Evolutionary conservation across 37 sponge, comb jelly and placozoan genomes (phyloP).

Genomic region (Cliona cf. orientalis): DNA sequence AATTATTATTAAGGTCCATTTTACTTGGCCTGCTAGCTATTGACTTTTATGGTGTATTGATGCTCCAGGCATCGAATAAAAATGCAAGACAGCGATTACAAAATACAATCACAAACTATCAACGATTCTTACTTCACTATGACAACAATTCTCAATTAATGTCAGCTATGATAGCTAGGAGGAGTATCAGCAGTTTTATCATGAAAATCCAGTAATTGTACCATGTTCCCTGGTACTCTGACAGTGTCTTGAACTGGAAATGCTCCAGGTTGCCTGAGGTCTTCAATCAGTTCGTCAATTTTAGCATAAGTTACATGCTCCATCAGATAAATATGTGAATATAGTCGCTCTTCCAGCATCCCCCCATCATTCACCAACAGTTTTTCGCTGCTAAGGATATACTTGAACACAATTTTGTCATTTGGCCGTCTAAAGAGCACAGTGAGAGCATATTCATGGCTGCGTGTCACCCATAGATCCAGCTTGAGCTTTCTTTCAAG

Average conservation of each 20-base stretch:
- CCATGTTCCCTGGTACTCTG: background rate
- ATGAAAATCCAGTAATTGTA: too few species aligned
- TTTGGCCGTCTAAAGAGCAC: slow-evolving; percentile 27
- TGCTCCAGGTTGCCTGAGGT: background rate
- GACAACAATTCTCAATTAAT: too few species aligned
- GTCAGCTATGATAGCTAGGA: too few species aligned
- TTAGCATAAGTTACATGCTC: background rate
- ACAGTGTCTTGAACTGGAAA: background rate
- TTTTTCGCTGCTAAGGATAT: background rate
- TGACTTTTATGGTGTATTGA: too few species aligned
- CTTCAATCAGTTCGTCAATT: slow-evolving; percentile 7
- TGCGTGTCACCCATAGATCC: slow-evolving; percentile 24
- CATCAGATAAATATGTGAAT: slow-evolving; percentile 30
- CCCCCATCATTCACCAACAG: background rate
- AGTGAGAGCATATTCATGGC: background rate
- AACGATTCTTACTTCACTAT: too few species aligned
- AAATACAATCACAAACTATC: too few species aligned
- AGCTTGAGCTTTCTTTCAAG: background rate
- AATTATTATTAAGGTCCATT: too few species aligned
- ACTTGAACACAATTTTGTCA: slow-evolving; percentile 1
- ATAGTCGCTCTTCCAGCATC: background rate
- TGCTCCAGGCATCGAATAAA: too few species aligned
- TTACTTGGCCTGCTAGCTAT: too few species aligned
- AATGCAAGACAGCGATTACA: too few species aligned
- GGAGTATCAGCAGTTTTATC: too few species aligned